phyloP scores from a whole-genome alignment of 2,113 vertebrate genomes.

The Chloroceryle aenea region DNA sequence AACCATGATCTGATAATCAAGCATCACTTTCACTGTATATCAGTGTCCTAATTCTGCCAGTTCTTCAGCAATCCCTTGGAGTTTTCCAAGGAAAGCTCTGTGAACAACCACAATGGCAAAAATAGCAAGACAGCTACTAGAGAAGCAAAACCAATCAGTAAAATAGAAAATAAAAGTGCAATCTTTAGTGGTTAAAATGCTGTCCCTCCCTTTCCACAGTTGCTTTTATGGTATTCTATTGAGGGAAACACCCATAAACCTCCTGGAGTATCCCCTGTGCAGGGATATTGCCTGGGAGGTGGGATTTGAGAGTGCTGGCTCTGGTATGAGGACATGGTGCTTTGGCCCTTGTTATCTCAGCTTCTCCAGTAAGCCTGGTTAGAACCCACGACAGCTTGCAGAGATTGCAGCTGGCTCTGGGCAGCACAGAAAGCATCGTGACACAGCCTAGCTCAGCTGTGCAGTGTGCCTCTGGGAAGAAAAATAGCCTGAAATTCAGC shows the following conservation, averaged over 20 bases:
- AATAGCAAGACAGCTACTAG: neutral
- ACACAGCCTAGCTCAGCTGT: neutral
- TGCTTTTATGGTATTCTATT: neutral
- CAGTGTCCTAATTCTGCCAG: constrained; percentile 44
- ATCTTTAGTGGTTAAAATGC: neutral
- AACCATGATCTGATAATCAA: neutral
- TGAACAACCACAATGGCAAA: neutral
- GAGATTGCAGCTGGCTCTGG: neutral
- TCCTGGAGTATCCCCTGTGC: neutral
- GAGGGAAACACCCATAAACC: neutral
- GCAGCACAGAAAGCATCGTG: accelerated
- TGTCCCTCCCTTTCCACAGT: neutral
- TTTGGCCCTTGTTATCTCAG: neutral
- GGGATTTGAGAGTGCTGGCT: neutral
- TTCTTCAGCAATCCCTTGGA: neutral
- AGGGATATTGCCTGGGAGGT: neutral
- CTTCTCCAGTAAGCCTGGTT: neutral
- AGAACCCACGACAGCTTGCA: neutral
- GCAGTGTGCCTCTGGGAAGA: neutral
- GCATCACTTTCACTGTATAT: neutral
- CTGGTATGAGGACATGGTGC: neutral
- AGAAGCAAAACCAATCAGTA: neutral
- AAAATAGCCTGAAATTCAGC: neutral
- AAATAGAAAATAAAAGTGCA: neutral
- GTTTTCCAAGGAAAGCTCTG: neutral